Evolutionary conservation across 2,797 vertebrate genomes (phyloP), one percentile per base, ranked within the genome.

Genomic region (Pangasius larnaudii): DNA sequence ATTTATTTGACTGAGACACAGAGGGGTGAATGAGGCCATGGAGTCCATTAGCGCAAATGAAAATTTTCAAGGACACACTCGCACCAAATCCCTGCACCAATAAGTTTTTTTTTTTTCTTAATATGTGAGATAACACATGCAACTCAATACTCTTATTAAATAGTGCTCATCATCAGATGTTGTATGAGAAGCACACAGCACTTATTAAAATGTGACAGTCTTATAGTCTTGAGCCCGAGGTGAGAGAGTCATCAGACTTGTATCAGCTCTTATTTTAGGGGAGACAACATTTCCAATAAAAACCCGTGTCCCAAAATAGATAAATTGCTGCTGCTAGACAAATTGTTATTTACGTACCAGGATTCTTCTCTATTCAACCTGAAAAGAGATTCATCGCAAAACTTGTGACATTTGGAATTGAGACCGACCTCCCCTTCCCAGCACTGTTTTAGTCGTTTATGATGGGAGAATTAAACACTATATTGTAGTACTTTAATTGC

Each of bases 401-500:
- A 69, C 82, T n/a, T 2, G 42, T 49, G 61, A 58, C 19, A 77
- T 49, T 61, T 79, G 14, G n/a, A 51, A 49, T 27, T 36, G 53
- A 42, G 22, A 46, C 14, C 42, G 42, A 46, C 42, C 42, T 46
- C 42, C 7, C 42, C 5, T 46, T 7, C 42, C 42, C 42, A 46
- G 69, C 67, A 65, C 24, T 77, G 67, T 77, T 86, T 84, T 36
- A 84, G 33, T 71, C 36, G 69, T 27, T 67, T 14, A 53, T 69
- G 46, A 75, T 69, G n/a, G 46, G 85, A 67, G 59, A 83, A 80
- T 78, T 59, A 77, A 84, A 86, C 46, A 49, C 36, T 13, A 84
- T 58, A 79, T 59, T 71, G 51, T 59, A 58, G 61, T 11, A 36
- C 59, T 89, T 80, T 78, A 89, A 86, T 71, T 86, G 77, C 85